Evolutionary conservation across 2,888 invertebrate species (phyloP).

Genomic region (Cephus rjabovi): DNA sequence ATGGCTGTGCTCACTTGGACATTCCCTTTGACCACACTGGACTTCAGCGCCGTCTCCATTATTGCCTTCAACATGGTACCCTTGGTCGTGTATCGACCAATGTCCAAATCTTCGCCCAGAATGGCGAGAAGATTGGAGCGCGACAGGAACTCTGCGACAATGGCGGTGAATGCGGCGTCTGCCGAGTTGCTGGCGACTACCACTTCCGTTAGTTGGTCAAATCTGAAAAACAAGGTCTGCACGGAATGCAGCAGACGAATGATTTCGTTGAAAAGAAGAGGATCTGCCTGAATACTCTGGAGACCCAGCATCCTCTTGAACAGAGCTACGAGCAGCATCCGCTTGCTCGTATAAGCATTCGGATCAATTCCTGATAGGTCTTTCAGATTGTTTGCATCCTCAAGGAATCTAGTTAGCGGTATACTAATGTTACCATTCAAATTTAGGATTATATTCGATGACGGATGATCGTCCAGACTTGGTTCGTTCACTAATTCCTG

Average conservation of each 20-base stretch:
- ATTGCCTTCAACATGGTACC: slow-evolving; percentile 21
- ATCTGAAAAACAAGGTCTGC: slow-evolving; percentile 13
- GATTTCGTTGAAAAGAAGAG: slow-evolving; percentile 18
- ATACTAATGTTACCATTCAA: slow-evolving; percentile 8
- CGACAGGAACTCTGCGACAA: slow-evolving; percentile 4
- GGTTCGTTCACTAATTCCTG: not conserved
- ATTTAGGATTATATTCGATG: slow-evolving; percentile 6
- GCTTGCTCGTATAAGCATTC: slow-evolving; percentile 15
- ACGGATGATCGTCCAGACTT: slow-evolving; percentile 1
- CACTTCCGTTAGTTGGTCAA: slow-evolving; percentile 5
- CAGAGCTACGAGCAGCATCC: slow-evolving; percentile 9
- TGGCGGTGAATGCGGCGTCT: not conserved
- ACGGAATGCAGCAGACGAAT: slow-evolving; percentile 14
- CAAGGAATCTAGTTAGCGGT: slow-evolving; percentile 5
- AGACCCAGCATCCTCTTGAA: slow-evolving; percentile 10
- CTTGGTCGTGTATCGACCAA: slow-evolving; percentile 20
- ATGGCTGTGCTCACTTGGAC: slow-evolving; percentile 10
- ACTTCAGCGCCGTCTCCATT: slow-evolving; percentile 11
- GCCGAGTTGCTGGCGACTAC: not conserved
- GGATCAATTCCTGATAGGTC: not conserved
- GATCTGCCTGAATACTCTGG: not conserved
- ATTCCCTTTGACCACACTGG: not conserved
- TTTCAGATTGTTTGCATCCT: not conserved
- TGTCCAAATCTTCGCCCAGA: slow-evolving; percentile 23
- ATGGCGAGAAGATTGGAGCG: slow-evolving; percentile 5